Conservation (phyloP, 2,888 invertebrate species). For the Piscicola geometra region DNA sequence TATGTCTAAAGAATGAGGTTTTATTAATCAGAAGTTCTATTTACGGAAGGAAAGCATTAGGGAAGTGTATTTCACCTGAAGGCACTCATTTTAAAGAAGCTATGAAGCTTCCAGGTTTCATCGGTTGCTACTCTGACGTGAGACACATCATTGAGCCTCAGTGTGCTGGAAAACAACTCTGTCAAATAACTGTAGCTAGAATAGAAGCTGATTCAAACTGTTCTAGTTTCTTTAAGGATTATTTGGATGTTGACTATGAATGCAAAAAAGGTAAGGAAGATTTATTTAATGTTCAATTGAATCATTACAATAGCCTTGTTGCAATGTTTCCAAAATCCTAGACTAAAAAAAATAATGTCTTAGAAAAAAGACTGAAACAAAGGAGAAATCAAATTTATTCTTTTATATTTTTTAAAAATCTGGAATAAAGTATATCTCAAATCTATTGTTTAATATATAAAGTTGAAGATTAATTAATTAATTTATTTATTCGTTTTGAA, state of each 20-base stretch:
- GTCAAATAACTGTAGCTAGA: background rate
- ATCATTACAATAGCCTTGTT: too few relatives aligned
- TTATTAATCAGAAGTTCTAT: background rate
- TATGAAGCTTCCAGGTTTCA: background rate
- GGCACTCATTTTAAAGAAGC: background rate
- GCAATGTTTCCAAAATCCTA: too few relatives aligned
- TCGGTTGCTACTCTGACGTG: constrained; percentile 25
- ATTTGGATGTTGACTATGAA: constrained; percentile 20
- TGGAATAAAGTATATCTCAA: too few relatives aligned
- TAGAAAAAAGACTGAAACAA: too few relatives aligned
- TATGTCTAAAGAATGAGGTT: constrained; percentile 7
- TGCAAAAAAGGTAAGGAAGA: background rate
- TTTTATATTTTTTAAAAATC: too few relatives aligned
- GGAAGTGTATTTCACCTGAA: constrained; percentile 15
- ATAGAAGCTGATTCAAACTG: constrained; percentile 21
- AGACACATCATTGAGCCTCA: constrained; percentile 31
- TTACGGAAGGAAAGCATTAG: constrained; percentile 18
- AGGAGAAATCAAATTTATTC: too few relatives aligned
- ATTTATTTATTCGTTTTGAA: too few relatives aligned
- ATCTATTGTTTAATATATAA: too few relatives aligned
- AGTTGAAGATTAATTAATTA: too few relatives aligned
- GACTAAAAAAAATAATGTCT: too few relatives aligned
- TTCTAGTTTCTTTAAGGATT: background rate
- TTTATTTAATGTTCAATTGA: background rate
- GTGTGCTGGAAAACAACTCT: constrained; percentile 29